These are phyloP conservation scores for Drosophila bocqueti DNA, from an alignment of 1,140 invertebrate species.

Conservation along the genomic window DNA sequence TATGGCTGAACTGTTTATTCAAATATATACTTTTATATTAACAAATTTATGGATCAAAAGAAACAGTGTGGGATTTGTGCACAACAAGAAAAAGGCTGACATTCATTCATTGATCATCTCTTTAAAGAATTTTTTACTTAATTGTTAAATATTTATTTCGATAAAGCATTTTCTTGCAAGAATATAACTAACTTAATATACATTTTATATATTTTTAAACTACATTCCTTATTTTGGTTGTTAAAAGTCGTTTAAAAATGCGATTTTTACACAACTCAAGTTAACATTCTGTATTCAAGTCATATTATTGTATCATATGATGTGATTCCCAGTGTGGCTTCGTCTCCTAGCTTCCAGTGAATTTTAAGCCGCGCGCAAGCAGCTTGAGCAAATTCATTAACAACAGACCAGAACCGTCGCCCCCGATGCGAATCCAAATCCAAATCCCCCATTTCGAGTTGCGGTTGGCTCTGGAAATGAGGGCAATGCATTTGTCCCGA, in stretches of 20 bases:
- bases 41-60: slow-evolving; percentile 40
- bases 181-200: too few species aligned
- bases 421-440: slow-evolving; percentile 17
- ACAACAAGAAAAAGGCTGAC: background rate
- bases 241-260: background rate
- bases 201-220: too few species aligned
- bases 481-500: slow-evolving; percentile 75
- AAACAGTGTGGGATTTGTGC: slow-evolving; percentile 2
- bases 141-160: background rate
- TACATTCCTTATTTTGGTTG: too few species aligned
- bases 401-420: slow-evolving; percentile 19
- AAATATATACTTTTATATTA: slow-evolving; percentile 47
- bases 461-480: slow-evolving; percentile 64
- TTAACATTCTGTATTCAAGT: too few species aligned
- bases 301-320: background rate
- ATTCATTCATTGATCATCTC: too few species aligned
- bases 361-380: slow-evolving; percentile 41
- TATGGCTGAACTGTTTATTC: slow-evolving; percentile 41
- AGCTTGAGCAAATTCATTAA: slow-evolving; percentile 63
- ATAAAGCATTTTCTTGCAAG: too few species aligned
- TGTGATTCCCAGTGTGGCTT: slow-evolving; percentile 2
- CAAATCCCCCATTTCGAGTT: slow-evolving; percentile 28
- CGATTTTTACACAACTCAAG: background rate
- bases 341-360: slow-evolving; percentile 15
- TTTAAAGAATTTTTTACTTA: too few species aligned